phyloP scores from a whole-genome alignment of 2,113 vertebrate genomes.

The Hippocampus zosterae region DNA sequence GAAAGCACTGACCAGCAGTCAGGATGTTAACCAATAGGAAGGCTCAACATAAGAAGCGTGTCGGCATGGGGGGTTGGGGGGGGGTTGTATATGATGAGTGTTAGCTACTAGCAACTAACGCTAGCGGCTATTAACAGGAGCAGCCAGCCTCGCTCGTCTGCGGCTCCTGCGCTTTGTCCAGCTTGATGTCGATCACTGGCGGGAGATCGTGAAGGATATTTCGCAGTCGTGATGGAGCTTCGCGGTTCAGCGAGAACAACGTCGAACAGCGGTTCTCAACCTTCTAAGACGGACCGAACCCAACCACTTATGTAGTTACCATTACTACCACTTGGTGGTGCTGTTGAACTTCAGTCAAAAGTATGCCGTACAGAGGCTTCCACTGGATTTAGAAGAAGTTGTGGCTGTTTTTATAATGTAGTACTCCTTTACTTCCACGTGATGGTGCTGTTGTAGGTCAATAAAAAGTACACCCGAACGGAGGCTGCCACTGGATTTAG shows the following conservation, averaged over 20 bases:
- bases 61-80: conserved; percentile 22
- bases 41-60: conserved; percentile 81
- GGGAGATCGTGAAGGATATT: conserved; percentile 68
- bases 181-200: conserved; percentile 90
- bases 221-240: background rate
- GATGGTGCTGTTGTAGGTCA: conserved; percentile 17
- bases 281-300: too few relatives aligned
- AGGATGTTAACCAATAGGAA: conserved; percentile 79
- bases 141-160: conserved; percentile 82
- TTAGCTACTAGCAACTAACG: conserved; percentile 23
- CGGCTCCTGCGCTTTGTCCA: conserved; percentile 87
- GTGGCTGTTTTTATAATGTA: background rate
- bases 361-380: background rate
- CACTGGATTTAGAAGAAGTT: background rate
- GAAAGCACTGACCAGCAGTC: conserved; percentile 55
- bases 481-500: background rate
- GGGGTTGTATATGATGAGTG: conserved; percentile 61
- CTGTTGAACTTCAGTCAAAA: background rate
- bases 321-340: too few relatives aligned
- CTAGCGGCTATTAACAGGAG: conserved; percentile 80
- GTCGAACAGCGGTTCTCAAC: too few relatives aligned
- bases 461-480: background rate
- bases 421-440: conserved; percentile 19
- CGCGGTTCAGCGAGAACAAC: too few relatives aligned
- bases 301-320: too few relatives aligned